Base-by-base conservation (phyloP, 2,113 vertebrate genomes). In the Chinchilla lanigera region DNA sequence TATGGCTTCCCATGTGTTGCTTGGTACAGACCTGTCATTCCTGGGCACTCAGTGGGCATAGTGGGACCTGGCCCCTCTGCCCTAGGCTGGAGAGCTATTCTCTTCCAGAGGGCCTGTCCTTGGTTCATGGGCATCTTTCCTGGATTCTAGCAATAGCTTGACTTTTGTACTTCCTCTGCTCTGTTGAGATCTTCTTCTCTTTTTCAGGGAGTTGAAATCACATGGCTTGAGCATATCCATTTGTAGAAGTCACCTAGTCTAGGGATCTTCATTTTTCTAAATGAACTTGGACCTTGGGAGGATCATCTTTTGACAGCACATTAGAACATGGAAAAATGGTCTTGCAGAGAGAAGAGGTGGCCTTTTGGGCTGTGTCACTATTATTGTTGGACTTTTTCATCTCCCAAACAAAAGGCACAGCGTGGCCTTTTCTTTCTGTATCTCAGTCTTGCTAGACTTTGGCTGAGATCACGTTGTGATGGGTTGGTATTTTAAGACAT, bases 381-480 rank as follows among this genome's bases (percentile, higher is more conserved):
- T n/a, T 28, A 56, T 26, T 52, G 26, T 5, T 60, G 63, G 73
- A 50, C 7, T 44, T 47, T 73, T n/a, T 28, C 65, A 35, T 26
- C 41, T 38, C n/a, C 3, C 52, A 47, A 13, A 67, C 35, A 4
- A 35, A 41, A 33, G 84, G 22, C 16, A 52, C 41, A 35, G 2
- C n/a, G 5, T 0, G 9, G 8, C 38, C 50, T 61, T 26, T 71
- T 30, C 7, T 0, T 0, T 3, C 1, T 7, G 2, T 7, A 2
- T 12, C 2, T 5, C 19, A 1, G 17, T 1, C 16, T 38, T 17
- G 3, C 47, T 44, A 3, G 52, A 26, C 1, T 38, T 50, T 13
- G 5, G 13, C 56, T 30, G 5, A 30, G 73, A 19, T 50, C 44
- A 22, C 2, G 2, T 9, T 30, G 3, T 1, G 35, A 47, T n/a